phyloP scores from a whole-genome alignment of 2,113 vertebrate species.

The Pollachius pollachius region DNA sequence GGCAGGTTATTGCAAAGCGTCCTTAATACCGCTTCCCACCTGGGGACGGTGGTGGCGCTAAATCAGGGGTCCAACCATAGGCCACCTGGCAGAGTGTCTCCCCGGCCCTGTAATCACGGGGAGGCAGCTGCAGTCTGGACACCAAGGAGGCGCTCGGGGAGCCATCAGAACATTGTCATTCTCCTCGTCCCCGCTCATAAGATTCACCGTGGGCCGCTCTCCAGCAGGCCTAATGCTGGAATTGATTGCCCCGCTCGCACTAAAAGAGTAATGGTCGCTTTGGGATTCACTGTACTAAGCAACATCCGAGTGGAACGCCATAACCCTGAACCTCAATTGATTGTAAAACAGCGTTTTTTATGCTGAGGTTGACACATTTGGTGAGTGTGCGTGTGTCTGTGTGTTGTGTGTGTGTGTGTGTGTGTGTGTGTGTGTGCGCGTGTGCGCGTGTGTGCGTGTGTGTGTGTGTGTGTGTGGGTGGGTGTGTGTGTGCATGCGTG shows the following conservation, averaged over 20 bases:
- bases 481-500: slow-evolving; percentile 26
- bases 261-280: slow-evolving; percentile 67
- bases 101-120: slow-evolving; percentile 4
- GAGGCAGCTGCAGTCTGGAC: background rate
- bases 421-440: no score
- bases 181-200: slow-evolving; percentile 38
- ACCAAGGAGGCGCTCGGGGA: background rate
- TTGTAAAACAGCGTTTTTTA: slow-evolving; percentile 63
- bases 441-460: no score
- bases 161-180: background rate
- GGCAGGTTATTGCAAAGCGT: background rate
- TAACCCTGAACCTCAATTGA: slow-evolving; percentile 56
- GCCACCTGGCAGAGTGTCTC: background rate
- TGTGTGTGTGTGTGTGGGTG: background rate
- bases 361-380: slow-evolving; percentile 57
- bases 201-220: slow-evolving; percentile 39
- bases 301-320: slow-evolving; percentile 58
- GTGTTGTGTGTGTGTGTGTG: background rate
- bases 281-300: slow-evolving; percentile 66
- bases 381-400: slow-evolving; percentile 22
- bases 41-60: background rate
- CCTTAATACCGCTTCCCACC: background rate
- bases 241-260: slow-evolving; percentile 63
- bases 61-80: background rate
- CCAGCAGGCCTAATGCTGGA: slow-evolving; percentile 39